phyloP scores from a whole-genome alignment of 2,113 vertebrate species.

The Dasyprocta punctata region DNA sequence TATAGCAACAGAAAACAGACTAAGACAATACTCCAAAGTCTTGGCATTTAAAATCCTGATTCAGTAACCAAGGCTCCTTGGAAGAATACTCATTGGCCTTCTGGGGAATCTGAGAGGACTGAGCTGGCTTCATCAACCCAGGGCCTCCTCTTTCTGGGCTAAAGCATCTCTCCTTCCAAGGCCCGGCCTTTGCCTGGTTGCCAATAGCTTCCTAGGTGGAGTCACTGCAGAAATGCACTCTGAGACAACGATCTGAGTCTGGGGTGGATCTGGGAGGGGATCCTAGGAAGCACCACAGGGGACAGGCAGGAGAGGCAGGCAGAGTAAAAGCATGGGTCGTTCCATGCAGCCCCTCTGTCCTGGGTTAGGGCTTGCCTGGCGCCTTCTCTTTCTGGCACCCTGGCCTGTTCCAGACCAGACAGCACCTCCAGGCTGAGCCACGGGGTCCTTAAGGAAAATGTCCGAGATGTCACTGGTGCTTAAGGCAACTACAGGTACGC shows the following conservation, averaged over 20 bases:
- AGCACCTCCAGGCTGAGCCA: neutral
- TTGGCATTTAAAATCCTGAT: neutral
- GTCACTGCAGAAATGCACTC: neutral
- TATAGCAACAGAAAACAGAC: neutral
- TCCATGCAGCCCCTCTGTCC: neutral
- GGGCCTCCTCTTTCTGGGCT: neutral
- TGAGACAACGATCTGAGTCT: neutral
- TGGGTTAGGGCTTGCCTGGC: neutral
- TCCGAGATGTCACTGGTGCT: neutral
- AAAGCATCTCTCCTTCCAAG: neutral
- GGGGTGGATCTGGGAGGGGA: neutral
- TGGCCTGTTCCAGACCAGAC: neutral
- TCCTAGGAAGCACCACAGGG: neutral
- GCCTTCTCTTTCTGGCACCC: too few relatives aligned
- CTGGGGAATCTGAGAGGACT: neutral
- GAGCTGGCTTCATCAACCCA: rapidly evolving
- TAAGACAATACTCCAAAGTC: neutral
- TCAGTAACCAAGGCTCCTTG: neutral
- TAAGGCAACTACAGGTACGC: neutral
- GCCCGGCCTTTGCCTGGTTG: rapidly evolving
- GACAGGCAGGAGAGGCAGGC: neutral
- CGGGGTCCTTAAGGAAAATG: rapidly evolving
- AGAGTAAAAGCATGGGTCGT: rapidly evolving
- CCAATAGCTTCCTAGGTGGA: neutral
- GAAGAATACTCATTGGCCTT: neutral